Base-by-base conservation (phyloP, 2,797 vertebrate genomes). In the Sebastes variabilis region DNA sequence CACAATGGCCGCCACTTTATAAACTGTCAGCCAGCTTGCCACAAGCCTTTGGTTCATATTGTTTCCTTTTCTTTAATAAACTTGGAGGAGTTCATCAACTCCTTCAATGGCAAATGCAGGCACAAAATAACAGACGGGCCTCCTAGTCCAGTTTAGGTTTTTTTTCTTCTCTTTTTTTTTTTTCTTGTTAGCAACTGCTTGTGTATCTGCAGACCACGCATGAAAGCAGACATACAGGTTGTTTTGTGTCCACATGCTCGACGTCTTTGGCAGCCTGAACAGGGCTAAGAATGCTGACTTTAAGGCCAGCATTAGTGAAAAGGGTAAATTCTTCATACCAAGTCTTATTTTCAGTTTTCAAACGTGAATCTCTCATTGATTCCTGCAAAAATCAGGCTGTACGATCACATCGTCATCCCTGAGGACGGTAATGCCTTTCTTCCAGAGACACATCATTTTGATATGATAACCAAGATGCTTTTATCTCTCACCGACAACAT, bases 31-130 rank as follows among this genome's bases (percentile, higher is more conserved):
- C 95, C 96, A 93, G 95, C 95, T 96, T 94, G 96, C 96, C 96
- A 92, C 94, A 91, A 89, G 96, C 95, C 95, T 97, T 95, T 92
- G 92, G 93, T 92, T 88, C 90, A 92, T 95, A 97, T 98, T 97
- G 97, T 97, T 97, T 96, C 92, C 87, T 90, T 95, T 86, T 95
- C 96, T 97, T 97, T 98, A 98, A 98, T 98, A 97, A 97, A 98
- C 97, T 97, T 97, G 96, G 97, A 97, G 95, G 97, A 99, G 98
- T 98, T 98, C 96, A 99, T 98, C 97, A 98, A 97, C 96, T 96
- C 93, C 90, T 94, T 97, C 95, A 97, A 96, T 96, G 93, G 96
- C 93, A 96, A 96, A 96, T 92, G 94, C 94, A 94, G 93, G 94
- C 89, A 86, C 88, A 92, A 88, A 96, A 95, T 93, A 96, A 96